Evolutionary conservation across 2,113 vertebrate species (phyloP).

Genomic region (Pachypanchax playfairii): DNA sequence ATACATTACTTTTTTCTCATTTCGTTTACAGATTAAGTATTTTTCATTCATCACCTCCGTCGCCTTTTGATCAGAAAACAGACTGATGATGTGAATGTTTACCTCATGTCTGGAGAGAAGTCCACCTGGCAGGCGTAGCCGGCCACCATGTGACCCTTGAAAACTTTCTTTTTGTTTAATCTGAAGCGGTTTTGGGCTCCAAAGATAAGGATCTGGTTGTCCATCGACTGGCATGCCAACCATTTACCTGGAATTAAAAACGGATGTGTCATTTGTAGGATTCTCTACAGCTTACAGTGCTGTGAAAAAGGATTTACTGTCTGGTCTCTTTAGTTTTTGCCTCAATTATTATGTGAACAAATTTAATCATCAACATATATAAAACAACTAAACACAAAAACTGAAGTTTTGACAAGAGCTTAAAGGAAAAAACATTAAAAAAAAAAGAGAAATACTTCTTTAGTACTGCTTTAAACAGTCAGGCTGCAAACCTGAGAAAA

Average conservation of each 20-base stretch:
- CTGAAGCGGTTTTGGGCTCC: slow-evolving; percentile 98
- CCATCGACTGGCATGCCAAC: slow-evolving; percentile 98
- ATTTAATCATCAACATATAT: too few relatives aligned
- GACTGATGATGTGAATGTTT: slow-evolving; percentile 15
- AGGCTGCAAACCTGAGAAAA: too few relatives aligned
- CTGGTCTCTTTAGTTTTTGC: too few relatives aligned
- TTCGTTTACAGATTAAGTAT: too few relatives aligned
- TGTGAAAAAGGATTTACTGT: background rate
- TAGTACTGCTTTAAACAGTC: too few relatives aligned
- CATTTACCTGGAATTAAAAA: slow-evolving; percentile 87
- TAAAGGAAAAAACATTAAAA: background rate
- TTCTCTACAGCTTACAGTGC: slow-evolving; percentile 9
- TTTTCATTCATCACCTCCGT: background rate
- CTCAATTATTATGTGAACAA: too few relatives aligned
- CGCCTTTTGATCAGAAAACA: slow-evolving; percentile 6
- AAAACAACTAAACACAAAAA: too few relatives aligned
- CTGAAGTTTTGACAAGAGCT: slow-evolving; percentile 13
- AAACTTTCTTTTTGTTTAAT: slow-evolving; percentile 99
- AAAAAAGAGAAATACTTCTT: slow-evolving; percentile 15
- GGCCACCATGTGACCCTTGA: slow-evolving; percentile 99
- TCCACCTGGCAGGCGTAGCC: slow-evolving; percentile 98
- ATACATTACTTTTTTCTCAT: too few relatives aligned
- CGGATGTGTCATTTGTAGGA: slow-evolving; percentile 17
- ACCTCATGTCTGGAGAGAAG: slow-evolving; percentile 99
- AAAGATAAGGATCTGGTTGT: slow-evolving; percentile 99